Evolutionary conservation across 1,140 invertebrate species (phyloP), one percentile per base, ranked within the genome.

Genomic region (Dendrolimus punctatus): DNA sequence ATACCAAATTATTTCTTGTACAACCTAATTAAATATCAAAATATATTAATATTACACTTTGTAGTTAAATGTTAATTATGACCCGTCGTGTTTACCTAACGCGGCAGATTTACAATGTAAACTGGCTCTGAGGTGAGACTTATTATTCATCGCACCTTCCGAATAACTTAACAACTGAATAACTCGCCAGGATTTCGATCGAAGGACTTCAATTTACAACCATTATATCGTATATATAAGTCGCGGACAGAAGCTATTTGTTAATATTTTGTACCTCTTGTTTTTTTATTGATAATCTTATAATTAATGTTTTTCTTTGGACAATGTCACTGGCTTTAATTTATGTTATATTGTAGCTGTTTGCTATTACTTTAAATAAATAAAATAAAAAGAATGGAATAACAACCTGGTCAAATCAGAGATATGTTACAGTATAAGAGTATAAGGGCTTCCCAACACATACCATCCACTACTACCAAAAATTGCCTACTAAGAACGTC

Each of bases 101-200:
- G 47, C 40, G 55, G 52, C 58, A 58, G 59, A 64, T 64, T 64
- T 64, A 64, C 58, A 58, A 58, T 64, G 62, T 64, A 61, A 61
- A 64, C 55, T 23, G 39, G n/a, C 50, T 39, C 36, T 48, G 53
- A 60, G 57, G 51, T 47, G 48, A 55, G 48, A 51, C 46, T 64
- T 64, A 64, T 64, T 61, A 64, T 64, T 64, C 55, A 56, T 53
- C 48, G 53, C 44, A 10, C 43, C 52, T 10, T 38, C 53, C 47
- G 40, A 54, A 55, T 39, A 52, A 52, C 49, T 49, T 49, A 39
- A 39, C 36, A 55, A 49, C 23, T 23, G 3, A 23, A 23, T 23
- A 23, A 23, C 23, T 23, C 23, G 1, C 23, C 23, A 23, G 23
- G 23, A 23, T 23, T 23, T 23, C 23, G 23, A 23, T 23, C 23